Conservation (phyloP, 2,113 vertebrate species). For the Hystrix cristata region DNA sequence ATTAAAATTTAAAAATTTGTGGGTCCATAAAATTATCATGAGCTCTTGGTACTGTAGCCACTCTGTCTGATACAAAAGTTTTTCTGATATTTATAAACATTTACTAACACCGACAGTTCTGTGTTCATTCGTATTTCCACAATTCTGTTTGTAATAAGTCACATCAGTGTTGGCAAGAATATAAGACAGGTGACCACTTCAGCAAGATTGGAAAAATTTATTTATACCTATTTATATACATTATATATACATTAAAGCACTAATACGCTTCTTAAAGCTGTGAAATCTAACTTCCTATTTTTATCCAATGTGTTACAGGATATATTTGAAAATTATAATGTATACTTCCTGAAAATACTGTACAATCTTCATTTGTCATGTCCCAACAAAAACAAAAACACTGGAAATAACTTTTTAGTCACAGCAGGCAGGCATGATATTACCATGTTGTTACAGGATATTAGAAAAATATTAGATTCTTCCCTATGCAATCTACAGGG, state of each 20-base stretch:
- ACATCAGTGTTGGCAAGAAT: neutral
- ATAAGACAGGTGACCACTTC: neutral
- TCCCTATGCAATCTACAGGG: rapidly evolving
- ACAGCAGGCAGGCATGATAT: neutral
- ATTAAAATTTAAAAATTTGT: neutral
- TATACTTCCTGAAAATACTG: neutral
- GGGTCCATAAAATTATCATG: neutral
- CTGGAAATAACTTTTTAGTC: neutral
- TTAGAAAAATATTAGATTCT: neutral
- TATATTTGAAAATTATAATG: neutral
- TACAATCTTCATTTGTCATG: neutral
- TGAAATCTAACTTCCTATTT: neutral
- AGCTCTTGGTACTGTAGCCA: neutral
- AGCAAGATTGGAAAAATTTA: neutral
- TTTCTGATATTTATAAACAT: neutral
- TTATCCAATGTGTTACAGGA: neutral
- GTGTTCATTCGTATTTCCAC: neutral
- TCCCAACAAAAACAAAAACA: neutral
- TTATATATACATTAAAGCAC: neutral
- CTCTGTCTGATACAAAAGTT: neutral
- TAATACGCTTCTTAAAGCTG: neutral
- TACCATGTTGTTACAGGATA: neutral
- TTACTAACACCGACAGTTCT: neutral
- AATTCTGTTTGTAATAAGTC: neutral
- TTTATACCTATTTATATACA: neutral